phyloP scores from a whole-genome alignment of 1,140 invertebrate genomes.

The Drosophila guanche region DNA sequence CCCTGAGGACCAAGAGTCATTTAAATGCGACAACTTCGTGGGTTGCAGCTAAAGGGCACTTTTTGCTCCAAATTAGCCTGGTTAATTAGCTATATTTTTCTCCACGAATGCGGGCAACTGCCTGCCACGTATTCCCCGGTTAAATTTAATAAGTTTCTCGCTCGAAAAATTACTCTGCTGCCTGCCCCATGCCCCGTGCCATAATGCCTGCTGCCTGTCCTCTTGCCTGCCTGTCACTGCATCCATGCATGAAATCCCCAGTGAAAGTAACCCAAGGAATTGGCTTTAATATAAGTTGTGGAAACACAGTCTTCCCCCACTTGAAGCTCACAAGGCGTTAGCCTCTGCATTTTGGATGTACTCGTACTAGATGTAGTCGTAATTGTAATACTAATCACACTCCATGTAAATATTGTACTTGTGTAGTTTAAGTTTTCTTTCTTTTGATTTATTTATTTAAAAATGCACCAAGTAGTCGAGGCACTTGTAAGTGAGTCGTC shows the following conservation, averaged over 20 bases:
- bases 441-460: neutral
- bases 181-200: neutral
- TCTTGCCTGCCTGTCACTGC: slow-evolving; percentile 21
- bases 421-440: slow-evolving; percentile 19
- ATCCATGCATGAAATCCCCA: slow-evolving; percentile 64
- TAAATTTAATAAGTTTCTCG: slow-evolving; percentile 42
- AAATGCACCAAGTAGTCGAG: slow-evolving; percentile 14
- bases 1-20: slow-evolving; percentile 9
- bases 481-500: slow-evolving; percentile 28
- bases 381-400: slow-evolving; percentile 3
- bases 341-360: neutral
- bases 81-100: slow-evolving; percentile 65
- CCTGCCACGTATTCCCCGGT: slow-evolving; percentile 3
- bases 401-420: slow-evolving; percentile 27
- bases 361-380: neutral
- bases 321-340: slow-evolving; percentile 51
- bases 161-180: slow-evolving; percentile 33
- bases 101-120: slow-evolving; percentile 2
- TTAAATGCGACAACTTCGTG: slow-evolving; percentile 59
- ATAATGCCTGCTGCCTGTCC: slow-evolving; percentile 1
- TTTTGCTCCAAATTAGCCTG: slow-evolving; percentile 55
- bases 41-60: slow-evolving; percentile 55
- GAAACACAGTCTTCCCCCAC: neutral
- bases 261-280: slow-evolving; percentile 26
- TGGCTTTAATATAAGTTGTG: slow-evolving; percentile 36